Conservation (phyloP, 2,888 invertebrate genomes). For the Beris morrisii region DNA sequence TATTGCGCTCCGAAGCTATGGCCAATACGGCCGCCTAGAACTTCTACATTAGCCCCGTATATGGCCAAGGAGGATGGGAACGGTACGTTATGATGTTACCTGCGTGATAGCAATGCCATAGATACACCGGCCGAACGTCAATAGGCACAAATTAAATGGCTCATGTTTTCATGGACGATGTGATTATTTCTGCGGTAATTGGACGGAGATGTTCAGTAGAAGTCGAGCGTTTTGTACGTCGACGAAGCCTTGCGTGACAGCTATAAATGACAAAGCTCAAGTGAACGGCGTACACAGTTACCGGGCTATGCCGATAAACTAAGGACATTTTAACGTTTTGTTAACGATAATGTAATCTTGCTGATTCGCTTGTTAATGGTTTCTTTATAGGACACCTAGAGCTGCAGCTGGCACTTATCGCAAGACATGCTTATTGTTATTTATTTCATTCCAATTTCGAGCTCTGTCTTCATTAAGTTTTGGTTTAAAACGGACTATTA, state of each 20-base stretch:
- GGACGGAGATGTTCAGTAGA: constrained; percentile 10
- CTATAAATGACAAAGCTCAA: neutral
- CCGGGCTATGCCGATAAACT: neutral
- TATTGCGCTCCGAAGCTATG: too few relatives aligned
- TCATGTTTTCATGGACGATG: constrained; percentile 16
- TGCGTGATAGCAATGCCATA: too few relatives aligned
- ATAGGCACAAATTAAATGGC: constrained; percentile 19
- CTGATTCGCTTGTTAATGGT: neutral
- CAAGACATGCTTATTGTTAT: too few relatives aligned
- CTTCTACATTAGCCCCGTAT: too few relatives aligned
- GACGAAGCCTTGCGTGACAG: constrained; percentile 13
- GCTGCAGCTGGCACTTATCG: too few relatives aligned
- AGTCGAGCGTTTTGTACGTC: neutral
- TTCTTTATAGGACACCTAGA: neutral
- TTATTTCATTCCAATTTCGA: too few relatives aligned
- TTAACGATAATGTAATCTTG: constrained; percentile 9
- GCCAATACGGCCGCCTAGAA: too few relatives aligned
- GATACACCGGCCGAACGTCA: neutral
- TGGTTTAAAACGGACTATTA: too few relatives aligned
- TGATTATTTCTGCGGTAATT: constrained; percentile 24
- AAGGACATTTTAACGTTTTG: constrained; percentile 9
- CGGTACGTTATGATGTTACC: too few relatives aligned
- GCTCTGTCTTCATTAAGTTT: too few relatives aligned
- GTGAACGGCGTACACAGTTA: neutral
- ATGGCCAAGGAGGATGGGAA: too few relatives aligned